Percentiles rank a stretch among this genome's conserved stretches.
These are phyloP conservation scores for Antrozous pallidus DNA, from an alignment of 2,797 vertebrate species.

Conservation along the genomic window DNA sequence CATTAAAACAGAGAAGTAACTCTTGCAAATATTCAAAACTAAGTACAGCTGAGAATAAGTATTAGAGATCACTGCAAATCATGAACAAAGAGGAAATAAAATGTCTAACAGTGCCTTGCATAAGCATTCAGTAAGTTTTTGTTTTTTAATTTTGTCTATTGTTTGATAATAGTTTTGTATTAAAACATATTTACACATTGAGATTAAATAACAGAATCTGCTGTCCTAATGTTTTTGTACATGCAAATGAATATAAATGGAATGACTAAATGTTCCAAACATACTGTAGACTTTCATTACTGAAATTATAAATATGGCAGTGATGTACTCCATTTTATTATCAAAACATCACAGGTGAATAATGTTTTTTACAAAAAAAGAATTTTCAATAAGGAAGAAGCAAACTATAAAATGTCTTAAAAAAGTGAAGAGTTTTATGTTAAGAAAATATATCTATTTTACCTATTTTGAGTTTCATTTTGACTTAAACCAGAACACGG, in stretches of 20 bases:
- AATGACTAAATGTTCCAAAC: not conserved
- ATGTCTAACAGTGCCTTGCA: not conserved
- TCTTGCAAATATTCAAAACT: not conserved
- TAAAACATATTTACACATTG: conserved; percentile 6
- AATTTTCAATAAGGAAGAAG: not conserved
- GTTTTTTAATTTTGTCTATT: not conserved
- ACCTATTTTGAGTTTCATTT: not conserved
- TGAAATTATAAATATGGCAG: not conserved
- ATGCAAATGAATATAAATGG: not conserved
- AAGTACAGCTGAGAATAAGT: not conserved
- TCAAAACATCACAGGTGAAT: not conserved
- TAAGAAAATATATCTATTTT: not conserved
- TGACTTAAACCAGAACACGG: not conserved
- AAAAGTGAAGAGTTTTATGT: conserved; percentile 21
- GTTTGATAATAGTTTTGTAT: conserved; percentile 5
- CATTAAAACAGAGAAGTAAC: not conserved
- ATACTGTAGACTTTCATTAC: not conserved
- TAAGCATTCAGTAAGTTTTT: not conserved
- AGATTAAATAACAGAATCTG: not conserved
- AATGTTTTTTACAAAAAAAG: not conserved
- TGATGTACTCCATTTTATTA: not conserved
- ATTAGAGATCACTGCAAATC: not conserved
- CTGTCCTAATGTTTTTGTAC: not conserved
- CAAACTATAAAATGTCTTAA: conserved; percentile 3
- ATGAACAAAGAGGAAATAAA: not conserved